These are phyloP conservation scores for Lagopus muta DNA, from an alignment of 2,113 vertebrate genomes.

Conservation along the genomic window DNA sequence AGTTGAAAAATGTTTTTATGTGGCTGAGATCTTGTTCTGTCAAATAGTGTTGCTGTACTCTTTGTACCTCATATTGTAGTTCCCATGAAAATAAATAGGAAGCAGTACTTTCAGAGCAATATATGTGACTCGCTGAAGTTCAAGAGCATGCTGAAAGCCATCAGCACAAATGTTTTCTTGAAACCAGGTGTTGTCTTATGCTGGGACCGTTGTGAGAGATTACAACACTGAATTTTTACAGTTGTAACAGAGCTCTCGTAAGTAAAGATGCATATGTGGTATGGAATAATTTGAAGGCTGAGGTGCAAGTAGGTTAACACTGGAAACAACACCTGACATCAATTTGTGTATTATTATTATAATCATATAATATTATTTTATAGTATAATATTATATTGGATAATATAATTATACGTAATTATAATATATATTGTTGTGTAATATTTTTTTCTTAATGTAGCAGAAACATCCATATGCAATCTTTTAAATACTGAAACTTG, in stretches of 20 bases:
- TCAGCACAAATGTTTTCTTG: background rate
- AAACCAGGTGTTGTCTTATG: background rate
- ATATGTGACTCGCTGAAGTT: background rate
- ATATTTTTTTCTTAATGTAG: background rate
- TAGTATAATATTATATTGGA: too few relatives aligned
- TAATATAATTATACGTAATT: too few relatives aligned
- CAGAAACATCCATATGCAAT: background rate
- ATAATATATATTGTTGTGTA: background rate
- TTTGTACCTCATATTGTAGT: too few relatives aligned
- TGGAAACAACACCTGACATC: background rate
- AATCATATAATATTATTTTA: too few relatives aligned
- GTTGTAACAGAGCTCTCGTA: background rate
- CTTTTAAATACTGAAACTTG: background rate
- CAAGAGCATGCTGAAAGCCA: background rate
- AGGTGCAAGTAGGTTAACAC: background rate
- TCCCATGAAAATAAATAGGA: too few relatives aligned
- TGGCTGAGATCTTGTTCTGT: too few relatives aligned
- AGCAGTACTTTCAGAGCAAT: too few relatives aligned
- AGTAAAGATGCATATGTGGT: background rate
- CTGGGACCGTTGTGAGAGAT: background rate
- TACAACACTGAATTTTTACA: background rate
- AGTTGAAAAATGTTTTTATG: too few relatives aligned
- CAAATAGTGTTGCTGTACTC: too few relatives aligned
- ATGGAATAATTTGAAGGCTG: background rate
- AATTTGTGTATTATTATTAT: background rate